Conservation (phyloP, 2,113 vertebrate genomes). For the Mormoops blainvillei region DNA sequence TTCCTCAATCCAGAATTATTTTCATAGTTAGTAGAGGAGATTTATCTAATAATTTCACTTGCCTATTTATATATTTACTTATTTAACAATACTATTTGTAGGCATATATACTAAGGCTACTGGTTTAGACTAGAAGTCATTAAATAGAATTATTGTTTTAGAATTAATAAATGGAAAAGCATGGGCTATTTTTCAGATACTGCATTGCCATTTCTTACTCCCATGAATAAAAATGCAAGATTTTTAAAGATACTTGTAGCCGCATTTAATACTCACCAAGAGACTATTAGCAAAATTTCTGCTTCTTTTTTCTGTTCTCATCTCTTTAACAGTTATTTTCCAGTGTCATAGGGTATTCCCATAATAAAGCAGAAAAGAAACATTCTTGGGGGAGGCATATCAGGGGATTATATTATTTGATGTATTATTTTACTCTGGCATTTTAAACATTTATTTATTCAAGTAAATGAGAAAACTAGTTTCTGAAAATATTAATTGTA, state of each 20-base stretch:
- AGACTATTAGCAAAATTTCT: neutral
- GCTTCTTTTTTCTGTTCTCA: neutral
- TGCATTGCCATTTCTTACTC: neutral
- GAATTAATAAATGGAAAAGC: neutral
- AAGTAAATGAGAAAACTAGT: neutral
- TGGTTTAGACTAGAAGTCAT: neutral
- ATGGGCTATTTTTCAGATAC: neutral
- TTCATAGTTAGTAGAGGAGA: neutral
- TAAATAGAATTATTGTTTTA: neutral
- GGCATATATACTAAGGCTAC: neutral
- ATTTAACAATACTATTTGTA: neutral
- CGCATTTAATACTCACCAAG: neutral
- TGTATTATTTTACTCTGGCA: neutral
- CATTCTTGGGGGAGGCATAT: neutral
- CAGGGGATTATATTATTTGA: neutral
- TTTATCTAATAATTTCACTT: neutral
- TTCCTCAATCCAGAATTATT: neutral
- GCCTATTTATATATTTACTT: neutral
- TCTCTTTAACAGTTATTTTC: slow-evolving; percentile 17
- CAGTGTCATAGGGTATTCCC: neutral
- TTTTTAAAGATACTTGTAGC: neutral
- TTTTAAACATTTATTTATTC: neutral
- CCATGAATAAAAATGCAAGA: neutral
- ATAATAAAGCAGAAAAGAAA: neutral
- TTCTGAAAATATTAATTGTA: neutral